Evolutionary conservation across 2,113 vertebrate species (phyloP).

Genomic region (Neogale vison): DNA sequence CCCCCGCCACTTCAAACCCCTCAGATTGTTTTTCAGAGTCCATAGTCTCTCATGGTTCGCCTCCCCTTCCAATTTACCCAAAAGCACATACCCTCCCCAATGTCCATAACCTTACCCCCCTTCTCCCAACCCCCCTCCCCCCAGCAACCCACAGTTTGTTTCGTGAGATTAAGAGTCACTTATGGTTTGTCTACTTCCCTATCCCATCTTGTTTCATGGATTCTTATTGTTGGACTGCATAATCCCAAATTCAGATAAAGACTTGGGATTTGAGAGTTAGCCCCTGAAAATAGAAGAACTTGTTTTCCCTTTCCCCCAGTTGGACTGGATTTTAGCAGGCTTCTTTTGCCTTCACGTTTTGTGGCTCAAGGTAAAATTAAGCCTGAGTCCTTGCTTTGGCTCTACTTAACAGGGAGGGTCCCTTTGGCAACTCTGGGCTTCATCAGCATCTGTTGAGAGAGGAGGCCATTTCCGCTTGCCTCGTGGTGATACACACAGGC

Average conservation of each 20-base stretch:
- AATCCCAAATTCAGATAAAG: background rate
- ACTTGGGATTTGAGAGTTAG: background rate
- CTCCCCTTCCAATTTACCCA: too few relatives aligned
- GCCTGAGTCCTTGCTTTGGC: constrained; percentile 38
- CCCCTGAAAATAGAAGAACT: background rate
- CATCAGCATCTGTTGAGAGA: background rate
- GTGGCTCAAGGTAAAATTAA: constrained; percentile 11
- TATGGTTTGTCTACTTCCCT: too few relatives aligned
- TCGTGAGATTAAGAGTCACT: too few relatives aligned
- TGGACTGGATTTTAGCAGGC: background rate
- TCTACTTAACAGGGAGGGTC: background rate
- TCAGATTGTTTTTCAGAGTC: too few relatives aligned
- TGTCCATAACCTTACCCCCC: too few relatives aligned
- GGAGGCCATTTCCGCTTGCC: constrained; percentile 33
- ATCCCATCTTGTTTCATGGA: too few relatives aligned
- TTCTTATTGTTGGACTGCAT: background rate
- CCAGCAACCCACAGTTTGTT: too few relatives aligned
- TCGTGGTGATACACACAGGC: background rate
- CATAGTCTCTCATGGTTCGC: too few relatives aligned
- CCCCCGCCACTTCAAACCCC: too few relatives aligned
- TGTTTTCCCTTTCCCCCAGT: background rate
- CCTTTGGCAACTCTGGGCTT: background rate
- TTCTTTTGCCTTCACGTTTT: constrained; percentile 19
- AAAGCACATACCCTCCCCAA: too few relatives aligned
- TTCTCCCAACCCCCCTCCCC: too few relatives aligned